These are phyloP conservation scores for Pithys albifrons DNA, from an alignment of 2,113 vertebrate species.

Conservation along the genomic window DNA sequence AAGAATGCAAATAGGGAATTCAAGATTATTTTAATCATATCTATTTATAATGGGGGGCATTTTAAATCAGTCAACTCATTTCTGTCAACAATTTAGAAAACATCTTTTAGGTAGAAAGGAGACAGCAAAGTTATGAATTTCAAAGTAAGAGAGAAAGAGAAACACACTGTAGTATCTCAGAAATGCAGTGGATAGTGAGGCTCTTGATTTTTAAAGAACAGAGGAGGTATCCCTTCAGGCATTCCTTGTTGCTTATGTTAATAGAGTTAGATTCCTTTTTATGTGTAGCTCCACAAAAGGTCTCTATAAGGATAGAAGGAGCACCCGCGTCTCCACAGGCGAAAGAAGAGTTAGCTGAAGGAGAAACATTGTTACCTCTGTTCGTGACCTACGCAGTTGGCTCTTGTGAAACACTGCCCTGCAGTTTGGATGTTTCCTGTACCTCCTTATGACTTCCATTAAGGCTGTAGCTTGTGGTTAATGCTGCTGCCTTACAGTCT, in stretches of 20 bases:
- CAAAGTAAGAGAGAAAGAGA: background rate
- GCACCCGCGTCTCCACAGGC: background rate
- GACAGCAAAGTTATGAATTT: background rate
- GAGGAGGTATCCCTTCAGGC: background rate
- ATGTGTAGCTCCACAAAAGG: background rate
- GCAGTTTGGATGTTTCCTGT: background rate
- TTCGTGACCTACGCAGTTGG: rapidly evolving
- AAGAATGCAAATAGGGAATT: background rate
- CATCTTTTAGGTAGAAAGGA: background rate
- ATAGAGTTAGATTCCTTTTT: background rate
- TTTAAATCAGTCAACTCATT: background rate
- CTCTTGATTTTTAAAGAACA: background rate
- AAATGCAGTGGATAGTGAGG: background rate
- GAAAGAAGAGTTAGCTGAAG: background rate
- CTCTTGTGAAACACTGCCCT: background rate
- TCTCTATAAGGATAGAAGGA: background rate
- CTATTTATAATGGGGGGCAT: background rate
- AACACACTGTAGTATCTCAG: background rate
- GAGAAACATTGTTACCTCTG: background rate
- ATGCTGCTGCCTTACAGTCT: background rate
- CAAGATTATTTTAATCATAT: background rate
- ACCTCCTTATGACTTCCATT: rapidly evolving
- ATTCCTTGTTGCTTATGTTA: background rate
- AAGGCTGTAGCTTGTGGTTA: background rate
- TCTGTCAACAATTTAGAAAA: background rate